These are phyloP conservation scores for Thelaira solivaga DNA, from an alignment of 2,888 invertebrate species.

Conservation along the genomic window DNA sequence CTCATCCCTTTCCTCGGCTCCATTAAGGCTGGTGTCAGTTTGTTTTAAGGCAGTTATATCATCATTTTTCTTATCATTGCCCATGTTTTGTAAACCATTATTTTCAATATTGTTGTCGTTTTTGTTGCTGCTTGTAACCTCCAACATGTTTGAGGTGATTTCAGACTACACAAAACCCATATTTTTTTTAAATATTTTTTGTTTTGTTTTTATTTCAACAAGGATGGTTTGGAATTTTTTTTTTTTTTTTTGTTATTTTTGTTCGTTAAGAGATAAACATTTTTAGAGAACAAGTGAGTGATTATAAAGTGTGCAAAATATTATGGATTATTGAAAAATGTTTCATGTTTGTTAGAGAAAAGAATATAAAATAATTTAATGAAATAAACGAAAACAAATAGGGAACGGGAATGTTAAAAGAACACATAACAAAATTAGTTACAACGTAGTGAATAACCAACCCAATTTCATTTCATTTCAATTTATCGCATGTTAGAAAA, in stretches of 20 bases:
- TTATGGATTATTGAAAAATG: slow-evolving; percentile 29
- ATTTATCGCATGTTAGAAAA: too few species aligned
- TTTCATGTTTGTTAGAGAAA: slow-evolving; percentile 15
- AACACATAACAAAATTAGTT: too few species aligned
- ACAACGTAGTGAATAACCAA: too few species aligned
- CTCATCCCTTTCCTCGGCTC: neutral
- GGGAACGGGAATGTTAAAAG: slow-evolving; percentile 32
- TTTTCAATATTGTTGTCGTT: slow-evolving; percentile 2
- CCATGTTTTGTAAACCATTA: slow-evolving; percentile 8
- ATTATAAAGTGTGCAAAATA: slow-evolving; percentile 53
- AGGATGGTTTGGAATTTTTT: neutral
- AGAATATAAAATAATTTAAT: neutral
- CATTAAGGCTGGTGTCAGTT: slow-evolving; percentile 38
- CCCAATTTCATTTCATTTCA: too few species aligned
- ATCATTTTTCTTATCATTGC: slow-evolving; percentile 19
- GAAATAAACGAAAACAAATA: slow-evolving; percentile 28
- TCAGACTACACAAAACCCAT: slow-evolving; percentile 56
- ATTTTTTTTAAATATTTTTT: neutral
- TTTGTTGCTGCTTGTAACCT: slow-evolving; percentile 42
- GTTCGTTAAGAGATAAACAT: slow-evolving; percentile 1
- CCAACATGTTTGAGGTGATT: slow-evolving; percentile 60
- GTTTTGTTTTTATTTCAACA: slow-evolving; percentile 8
- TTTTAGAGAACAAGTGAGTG: slow-evolving; percentile 41
- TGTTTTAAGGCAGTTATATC: slow-evolving; percentile 57
- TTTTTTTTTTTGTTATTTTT: neutral